Evolutionary conservation across 2,113 vertebrate species (phyloP), one percentile per base, ranked within the genome.

Genomic region (Numida meleagris): DNA sequence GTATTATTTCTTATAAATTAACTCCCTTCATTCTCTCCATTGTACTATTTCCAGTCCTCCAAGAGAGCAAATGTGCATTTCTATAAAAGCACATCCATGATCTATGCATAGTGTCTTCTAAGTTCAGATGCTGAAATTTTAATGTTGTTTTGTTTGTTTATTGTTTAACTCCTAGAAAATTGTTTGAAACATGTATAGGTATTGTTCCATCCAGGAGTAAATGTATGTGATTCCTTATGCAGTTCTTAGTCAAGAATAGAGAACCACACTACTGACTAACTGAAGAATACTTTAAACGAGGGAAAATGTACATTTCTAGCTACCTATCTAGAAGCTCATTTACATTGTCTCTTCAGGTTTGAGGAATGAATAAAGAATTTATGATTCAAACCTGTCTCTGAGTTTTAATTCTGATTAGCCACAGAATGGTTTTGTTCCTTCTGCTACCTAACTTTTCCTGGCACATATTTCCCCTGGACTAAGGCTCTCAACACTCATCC

Each of bases 391-490:
- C 8, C 8, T 31, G 2, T 51, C 19, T 73, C 34, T 82, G 34
- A 80, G 10, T 63, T 91, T 91, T 79, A 4, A 62, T 59, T 89
- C 33, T 38, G 76, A 0, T 38, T 90, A n/a, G 12, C 21, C 71
- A 51, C 25, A 55, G 70, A 84, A 8, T 17, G 27, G 25, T 4
- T 7, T 20, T 42, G 9, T 5, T 9, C 24, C 17, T 51, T 23
- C 17, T 50, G 40, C 48, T 85, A 68, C 66, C 43, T 66, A 70
- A 76, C 31, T 80, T 87, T 91, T 87, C 55, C 71, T 82, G 59
- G 48, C 43, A 89, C 75, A 31, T 82, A 93, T 62, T 91, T 93
- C 45, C 71, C 24, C n/a, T 17, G 14, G 50, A 48, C 75, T 76
- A 70, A 66, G 8, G 9, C 88, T 89, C 82, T 93, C 50, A 5